phyloP scores from a whole-genome alignment of 2,888 invertebrate species.

The Vesta saturnalis region DNA sequence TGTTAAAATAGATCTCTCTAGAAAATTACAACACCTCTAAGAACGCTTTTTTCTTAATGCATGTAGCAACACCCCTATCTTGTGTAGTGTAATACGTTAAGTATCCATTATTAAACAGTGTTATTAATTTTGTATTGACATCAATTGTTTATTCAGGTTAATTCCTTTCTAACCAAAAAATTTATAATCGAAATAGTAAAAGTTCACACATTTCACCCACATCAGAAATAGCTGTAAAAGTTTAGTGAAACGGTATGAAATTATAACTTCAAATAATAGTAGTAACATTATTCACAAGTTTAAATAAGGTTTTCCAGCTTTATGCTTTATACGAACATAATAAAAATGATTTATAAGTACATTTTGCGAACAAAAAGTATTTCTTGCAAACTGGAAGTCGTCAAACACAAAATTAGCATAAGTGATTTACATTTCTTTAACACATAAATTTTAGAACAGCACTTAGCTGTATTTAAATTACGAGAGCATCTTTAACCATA shows the following conservation, averaged over 20 bases:
- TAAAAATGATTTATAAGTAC: slow-evolving; percentile 20
- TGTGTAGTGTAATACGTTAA: background rate
- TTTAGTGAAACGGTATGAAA: background rate
- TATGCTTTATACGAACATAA: background rate
- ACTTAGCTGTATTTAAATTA: slow-evolving; percentile 21
- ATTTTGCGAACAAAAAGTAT: slow-evolving; percentile 11
- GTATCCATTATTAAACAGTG: background rate
- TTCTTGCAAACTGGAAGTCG: slow-evolving; percentile 2
- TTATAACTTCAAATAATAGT: slow-evolving; percentile 9
- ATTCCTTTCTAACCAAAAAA: no score
- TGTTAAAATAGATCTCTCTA: background rate
- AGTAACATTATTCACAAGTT: slow-evolving; percentile 1
- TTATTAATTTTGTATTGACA: background rate
- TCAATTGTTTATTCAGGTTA: no score
- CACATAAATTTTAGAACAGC: slow-evolving; percentile 15
- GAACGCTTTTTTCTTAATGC: slow-evolving; percentile 3
- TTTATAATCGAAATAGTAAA: no score
- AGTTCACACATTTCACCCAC: no score
- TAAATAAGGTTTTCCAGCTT: slow-evolving; percentile 10
- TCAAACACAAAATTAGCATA: slow-evolving; percentile 26
- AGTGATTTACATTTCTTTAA: slow-evolving; percentile 13
- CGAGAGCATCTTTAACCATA: slow-evolving; percentile 19
- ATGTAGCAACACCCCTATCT: background rate
- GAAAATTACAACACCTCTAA: slow-evolving; percentile 8
- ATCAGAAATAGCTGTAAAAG: background rate